Percentiles rank a stretch among this genome's conserved stretches.
These are phyloP conservation scores for Halictus ligatus DNA, from an alignment of 2,888 invertebrate species.

Conservation along the genomic window DNA sequence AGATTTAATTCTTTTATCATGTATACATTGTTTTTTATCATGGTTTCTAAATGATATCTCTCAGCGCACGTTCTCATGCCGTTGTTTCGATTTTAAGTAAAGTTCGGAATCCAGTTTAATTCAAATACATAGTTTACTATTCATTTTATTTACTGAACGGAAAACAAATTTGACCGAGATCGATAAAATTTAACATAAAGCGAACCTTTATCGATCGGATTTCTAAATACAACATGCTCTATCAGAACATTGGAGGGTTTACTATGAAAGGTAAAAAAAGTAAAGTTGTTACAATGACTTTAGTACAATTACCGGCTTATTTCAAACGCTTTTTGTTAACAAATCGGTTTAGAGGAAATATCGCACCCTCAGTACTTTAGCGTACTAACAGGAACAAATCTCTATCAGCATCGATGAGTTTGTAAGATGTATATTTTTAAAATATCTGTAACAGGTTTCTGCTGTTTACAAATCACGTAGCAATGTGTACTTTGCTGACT, in stretches of 20 bases:
- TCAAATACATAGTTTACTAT: neutral
- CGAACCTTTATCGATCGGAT: neutral
- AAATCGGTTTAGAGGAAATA: slow-evolving; percentile 49
- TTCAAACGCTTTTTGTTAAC: slow-evolving; percentile 29
- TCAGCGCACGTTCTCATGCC: neutral
- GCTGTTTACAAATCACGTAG: neutral
- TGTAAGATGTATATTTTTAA: neutral
- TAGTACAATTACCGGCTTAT: slow-evolving; percentile 20
- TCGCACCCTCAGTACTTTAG: slow-evolving; percentile 45
- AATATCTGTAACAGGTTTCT: neutral
- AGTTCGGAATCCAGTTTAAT: neutral
- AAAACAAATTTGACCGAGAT: neutral
- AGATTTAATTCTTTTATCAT: neutral
- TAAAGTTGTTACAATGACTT: slow-evolving; percentile 29
- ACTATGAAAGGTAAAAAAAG: neutral
- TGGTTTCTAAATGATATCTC: neutral
- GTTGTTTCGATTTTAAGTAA: neutral
- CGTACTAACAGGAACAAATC: slow-evolving; percentile 13
- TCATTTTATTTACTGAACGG: neutral
- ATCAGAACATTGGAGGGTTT: slow-evolving; percentile 52
- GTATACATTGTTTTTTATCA: neutral
- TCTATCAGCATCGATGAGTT: neutral
- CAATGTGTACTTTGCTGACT: neutral
- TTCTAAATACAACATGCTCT: slow-evolving; percentile 11
- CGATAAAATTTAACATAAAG: neutral